Evolutionary conservation across 2,797 vertebrate genomes (phyloP).

Genomic region (Malurus leucopterus): DNA sequence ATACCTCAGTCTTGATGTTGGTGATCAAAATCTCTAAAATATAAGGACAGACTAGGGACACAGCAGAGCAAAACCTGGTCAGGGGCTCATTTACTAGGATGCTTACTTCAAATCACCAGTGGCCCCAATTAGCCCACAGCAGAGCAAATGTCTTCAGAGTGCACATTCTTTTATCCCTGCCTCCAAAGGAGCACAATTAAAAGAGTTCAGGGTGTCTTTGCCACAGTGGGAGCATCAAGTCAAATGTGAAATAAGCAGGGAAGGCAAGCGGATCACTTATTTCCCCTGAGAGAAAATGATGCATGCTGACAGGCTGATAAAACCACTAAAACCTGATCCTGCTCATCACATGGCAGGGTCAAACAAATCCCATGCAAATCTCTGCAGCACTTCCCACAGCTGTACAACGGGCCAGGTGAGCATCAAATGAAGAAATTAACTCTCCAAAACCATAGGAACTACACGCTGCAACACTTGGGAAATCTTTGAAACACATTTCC

Average conservation of each 20-base stretch:
- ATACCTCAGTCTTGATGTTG: not conserved
- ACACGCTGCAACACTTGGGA: fast-evolving
- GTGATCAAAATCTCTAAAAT: not conserved
- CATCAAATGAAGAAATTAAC: not conserved
- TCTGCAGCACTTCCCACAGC: not conserved
- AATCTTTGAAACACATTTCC: not conserved
- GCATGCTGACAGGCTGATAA: constrained; percentile 1
- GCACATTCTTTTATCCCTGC: not conserved
- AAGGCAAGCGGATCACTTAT: not conserved
- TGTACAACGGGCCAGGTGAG: not conserved
- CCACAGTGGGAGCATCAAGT: not conserved
- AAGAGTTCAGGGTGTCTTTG: not conserved
- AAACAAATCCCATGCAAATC: not conserved
- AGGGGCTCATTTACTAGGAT: not conserved
- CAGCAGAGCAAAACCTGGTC: not conserved
- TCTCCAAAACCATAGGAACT: not conserved
- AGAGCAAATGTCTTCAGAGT: not conserved
- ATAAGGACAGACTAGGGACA: not conserved
- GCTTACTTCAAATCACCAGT: not conserved
- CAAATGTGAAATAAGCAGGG: constrained; percentile 1
- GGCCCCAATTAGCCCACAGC: not conserved
- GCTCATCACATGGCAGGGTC: not conserved
- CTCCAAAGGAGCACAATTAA: not conserved
- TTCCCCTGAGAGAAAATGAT: not conserved
- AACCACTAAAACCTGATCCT: not conserved